A percentile compares a stretch with the other conserved stretches of the same genome.
Evolutionary conservation across 2,113 vertebrate species (phyloP).

Genomic region (Poicephalus meyeri): DNA sequence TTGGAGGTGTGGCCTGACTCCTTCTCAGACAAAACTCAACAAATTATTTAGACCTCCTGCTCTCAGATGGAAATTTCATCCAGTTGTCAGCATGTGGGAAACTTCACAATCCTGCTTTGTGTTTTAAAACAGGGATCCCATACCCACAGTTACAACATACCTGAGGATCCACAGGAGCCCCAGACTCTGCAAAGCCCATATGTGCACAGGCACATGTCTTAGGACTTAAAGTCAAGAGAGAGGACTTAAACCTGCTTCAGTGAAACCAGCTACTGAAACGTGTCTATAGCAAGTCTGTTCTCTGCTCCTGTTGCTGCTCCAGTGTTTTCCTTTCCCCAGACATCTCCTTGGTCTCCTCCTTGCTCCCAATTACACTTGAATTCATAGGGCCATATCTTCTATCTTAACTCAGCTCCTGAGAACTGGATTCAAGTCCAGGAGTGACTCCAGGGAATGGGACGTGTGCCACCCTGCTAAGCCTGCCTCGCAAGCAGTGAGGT

Average conservation of each 20-base stretch:
- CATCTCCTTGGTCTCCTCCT: not conserved
- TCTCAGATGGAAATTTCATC: not conserved
- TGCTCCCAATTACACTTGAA: not conserved
- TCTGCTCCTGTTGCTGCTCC: not conserved
- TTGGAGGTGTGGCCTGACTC: not conserved
- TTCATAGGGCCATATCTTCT: not conserved
- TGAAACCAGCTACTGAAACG: not conserved
- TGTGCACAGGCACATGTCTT: not conserved
- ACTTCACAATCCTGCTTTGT: not conserved
- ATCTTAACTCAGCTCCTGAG: not conserved
- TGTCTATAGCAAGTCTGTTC: not conserved
- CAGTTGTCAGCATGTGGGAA: not conserved
- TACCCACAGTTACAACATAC: not conserved
- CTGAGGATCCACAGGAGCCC: not conserved
- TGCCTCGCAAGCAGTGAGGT: not conserved
- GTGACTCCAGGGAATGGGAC: rapidly evolving
- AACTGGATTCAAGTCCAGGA: not conserved
- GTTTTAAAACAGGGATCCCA: not conserved
- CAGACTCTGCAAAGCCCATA: not conserved
- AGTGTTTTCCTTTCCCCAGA: not conserved
- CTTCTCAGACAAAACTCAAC: not conserved
- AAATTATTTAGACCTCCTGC: not conserved
- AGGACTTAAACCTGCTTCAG: not conserved
- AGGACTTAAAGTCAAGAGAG: not conserved
- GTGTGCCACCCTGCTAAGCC: not conserved